Evolutionary conservation across 2,113 vertebrate species (phyloP), one percentile per base, ranked within the genome.

Genomic region (Aegotheles bennettii): DNA sequence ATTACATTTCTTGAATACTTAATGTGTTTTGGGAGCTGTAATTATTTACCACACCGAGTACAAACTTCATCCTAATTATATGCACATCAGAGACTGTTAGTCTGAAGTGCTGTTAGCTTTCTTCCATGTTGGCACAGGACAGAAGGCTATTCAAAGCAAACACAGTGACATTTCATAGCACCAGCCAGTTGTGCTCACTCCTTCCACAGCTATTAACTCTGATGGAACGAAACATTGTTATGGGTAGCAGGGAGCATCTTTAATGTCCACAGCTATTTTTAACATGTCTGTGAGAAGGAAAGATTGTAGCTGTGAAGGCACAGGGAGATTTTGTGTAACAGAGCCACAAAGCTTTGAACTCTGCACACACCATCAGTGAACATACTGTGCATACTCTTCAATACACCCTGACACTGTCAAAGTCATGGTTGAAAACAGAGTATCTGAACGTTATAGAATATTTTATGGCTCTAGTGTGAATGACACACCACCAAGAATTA

Each of bases 201-300:
- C 68, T 90, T 77, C 63, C 18, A 7, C 54, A 77, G 71, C 59
- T 74, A 19, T 60, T 76, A 87, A 65, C 48, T 87, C 64, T 57
- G 74, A 64, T 42, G 69, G 74, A 79, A 31, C 20, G 53, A 83
- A 94, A 60, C 18, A 64, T 60, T 89, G 91, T 87, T 89, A 20
- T 7, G 21, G 84, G 57, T 87, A 80, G 57, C 67, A 90, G 81
- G 74, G 38, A 95, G 45, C 40, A 35, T 59, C 87, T 91, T 76
- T 85, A 88, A 93, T 75, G 86, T 70, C 50, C 59, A 80, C 68
- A 78, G 40, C 76, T 92, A 78, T 87, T 96, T 95, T 89, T 87
- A 94, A 73, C 87, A 50, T 67, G 71, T 76, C 64, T 93, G 86
- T 93, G 77, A 89, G 53, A 57, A 81, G 86, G 69, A 87, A 94